Evolutionary conservation across 2,888 invertebrate genomes (phyloP).

Genomic region (Erebia ligea): DNA sequence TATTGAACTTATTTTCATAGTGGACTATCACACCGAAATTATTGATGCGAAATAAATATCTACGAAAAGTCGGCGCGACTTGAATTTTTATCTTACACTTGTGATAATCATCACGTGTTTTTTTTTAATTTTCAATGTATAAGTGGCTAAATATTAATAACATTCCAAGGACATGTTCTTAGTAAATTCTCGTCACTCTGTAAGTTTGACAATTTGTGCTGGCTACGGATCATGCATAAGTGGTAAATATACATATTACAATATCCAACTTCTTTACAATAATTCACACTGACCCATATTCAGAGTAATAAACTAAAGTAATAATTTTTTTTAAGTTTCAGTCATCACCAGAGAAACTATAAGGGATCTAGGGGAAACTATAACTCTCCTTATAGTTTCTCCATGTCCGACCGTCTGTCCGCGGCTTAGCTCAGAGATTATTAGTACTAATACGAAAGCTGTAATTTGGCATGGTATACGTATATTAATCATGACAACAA

Average conservation of each 20-base stretch:
- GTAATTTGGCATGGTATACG: too few species aligned
- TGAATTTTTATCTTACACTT: constrained; percentile 32
- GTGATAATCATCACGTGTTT: constrained; percentile 27
- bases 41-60: constrained; percentile 38
- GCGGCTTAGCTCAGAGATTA: too few species aligned
- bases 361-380: too few species aligned
- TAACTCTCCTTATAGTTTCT: too few species aligned
- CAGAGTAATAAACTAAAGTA: background rate
- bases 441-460: too few species aligned
- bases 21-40: constrained; percentile 32
- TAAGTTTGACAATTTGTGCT: constrained; percentile 72
- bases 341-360: too few species aligned
- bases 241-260: constrained; percentile 60
- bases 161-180: constrained; percentile 80
- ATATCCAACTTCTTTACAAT: constrained; percentile 15
- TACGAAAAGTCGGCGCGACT: constrained; percentile 33
- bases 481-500: too few species aligned
- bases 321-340: too few species aligned
- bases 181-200: constrained; percentile 71
- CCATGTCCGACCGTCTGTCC: too few species aligned
- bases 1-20: constrained; percentile 26
- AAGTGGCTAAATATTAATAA: constrained; percentile 63
- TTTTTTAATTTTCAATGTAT: constrained; percentile 59
- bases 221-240: constrained; percentile 70
- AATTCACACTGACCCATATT: constrained; percentile 12